Conservation (phyloP, 2,113 vertebrate genomes). For the Trematomus loennbergii region DNA sequence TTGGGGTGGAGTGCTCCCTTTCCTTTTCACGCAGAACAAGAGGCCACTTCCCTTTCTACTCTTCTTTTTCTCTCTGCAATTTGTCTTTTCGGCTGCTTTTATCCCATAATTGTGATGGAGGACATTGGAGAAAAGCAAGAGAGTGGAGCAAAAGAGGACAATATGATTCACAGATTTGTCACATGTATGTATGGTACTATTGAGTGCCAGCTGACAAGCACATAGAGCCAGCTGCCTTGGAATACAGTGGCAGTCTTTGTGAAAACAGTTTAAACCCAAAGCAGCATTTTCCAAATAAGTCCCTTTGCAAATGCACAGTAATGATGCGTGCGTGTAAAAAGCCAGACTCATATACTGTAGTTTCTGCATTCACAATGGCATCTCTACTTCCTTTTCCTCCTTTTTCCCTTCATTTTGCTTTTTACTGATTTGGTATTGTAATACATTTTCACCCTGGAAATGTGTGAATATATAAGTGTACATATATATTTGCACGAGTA, state of each 20-base stretch:
- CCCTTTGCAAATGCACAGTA: conserved; percentile 1
- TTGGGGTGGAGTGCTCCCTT: conserved; percentile 27
- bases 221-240: conserved; percentile 61
- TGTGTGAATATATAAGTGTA: too few relatives aligned
- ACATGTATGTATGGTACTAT: not conserved
- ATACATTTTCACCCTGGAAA: too few relatives aligned
- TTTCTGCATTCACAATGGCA: conserved; percentile 11
- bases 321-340: conserved; percentile 4
- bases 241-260: conserved; percentile 38
- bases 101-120: conserved; percentile 37
- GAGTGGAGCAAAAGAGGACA: conserved; percentile 15
- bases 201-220: conserved; percentile 57
- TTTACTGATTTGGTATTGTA: too few relatives aligned
- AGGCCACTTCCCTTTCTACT: conserved; percentile 33
- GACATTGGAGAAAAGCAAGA: conserved; percentile 24
- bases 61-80: conserved; percentile 28
- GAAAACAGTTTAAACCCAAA: conserved; percentile 1
- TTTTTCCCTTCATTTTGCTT: too few relatives aligned
- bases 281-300: conserved; percentile 6
- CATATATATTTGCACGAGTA: too few relatives aligned
- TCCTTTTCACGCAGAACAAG: conserved; percentile 38
- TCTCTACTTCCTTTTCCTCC: too few relatives aligned
- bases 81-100: conserved; percentile 33
- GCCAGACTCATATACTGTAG: not conserved
- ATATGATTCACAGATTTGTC: conserved; percentile 27